These are phyloP conservation scores for Trachelipus rathkii DNA, from an alignment of 1,140 invertebrate species.

Conservation along the genomic window DNA sequence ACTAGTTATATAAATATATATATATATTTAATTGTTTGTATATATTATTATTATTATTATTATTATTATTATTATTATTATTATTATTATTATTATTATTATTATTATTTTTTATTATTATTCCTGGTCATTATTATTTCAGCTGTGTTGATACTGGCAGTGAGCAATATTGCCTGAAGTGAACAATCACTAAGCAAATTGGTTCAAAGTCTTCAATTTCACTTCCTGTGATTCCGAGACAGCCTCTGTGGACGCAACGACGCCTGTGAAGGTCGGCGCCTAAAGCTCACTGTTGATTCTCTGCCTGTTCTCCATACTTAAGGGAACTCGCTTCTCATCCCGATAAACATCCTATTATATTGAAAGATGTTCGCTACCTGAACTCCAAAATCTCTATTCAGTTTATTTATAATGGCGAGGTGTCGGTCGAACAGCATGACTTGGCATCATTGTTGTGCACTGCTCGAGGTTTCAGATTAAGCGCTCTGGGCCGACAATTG, in stretches of 20 bases:
- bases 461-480: constrained; percentile 73
- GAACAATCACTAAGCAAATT: constrained; percentile 85
- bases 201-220: constrained; percentile 87
- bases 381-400: constrained; percentile 81
- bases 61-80: too few relatives aligned
- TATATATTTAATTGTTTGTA: too few relatives aligned
- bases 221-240: constrained; percentile 80
- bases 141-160: constrained; percentile 66
- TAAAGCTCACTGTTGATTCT: constrained; percentile 88
- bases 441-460: constrained; percentile 79
- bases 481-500: constrained; percentile 74
- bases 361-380: constrained; percentile 81
- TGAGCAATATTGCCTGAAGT: constrained; percentile 88
- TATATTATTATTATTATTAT: too few relatives aligned
- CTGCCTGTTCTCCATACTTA: constrained; percentile 91
- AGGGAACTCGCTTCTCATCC: constrained; percentile 85
- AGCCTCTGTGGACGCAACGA: constrained; percentile 81
- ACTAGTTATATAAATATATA: too few relatives aligned
- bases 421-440: constrained; percentile 85
- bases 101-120: too few relatives aligned
- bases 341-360: constrained; percentile 83
- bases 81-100: too few relatives aligned
- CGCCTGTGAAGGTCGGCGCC: constrained; percentile 81
- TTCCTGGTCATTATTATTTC: constrained; percentile 52
- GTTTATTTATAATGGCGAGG: constrained; percentile 90